Evolutionary conservation across 2,797 vertebrate genomes (phyloP).

Genomic region (Enteromius viviparus): DNA sequence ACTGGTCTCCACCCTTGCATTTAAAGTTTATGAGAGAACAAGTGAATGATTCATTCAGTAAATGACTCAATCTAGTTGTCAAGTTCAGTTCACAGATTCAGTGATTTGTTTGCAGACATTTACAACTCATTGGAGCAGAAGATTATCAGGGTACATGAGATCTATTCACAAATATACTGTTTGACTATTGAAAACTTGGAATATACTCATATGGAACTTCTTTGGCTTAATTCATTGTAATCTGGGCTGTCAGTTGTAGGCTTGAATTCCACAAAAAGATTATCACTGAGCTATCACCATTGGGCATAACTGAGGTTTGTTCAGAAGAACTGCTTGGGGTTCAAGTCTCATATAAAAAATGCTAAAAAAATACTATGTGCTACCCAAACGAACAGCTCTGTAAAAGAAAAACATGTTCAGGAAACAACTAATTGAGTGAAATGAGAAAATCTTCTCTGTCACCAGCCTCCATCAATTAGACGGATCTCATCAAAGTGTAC

Average conservation of each 20-base stretch:
- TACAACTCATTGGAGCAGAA: not conserved
- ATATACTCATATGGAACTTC: not conserved
- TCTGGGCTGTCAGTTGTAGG: not conserved
- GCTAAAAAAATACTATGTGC: no score
- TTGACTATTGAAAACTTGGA: not conserved
- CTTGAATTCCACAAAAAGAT: not conserved
- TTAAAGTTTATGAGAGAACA: not conserved
- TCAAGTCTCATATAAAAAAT: not conserved
- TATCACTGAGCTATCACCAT: not conserved
- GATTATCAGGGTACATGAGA: not conserved
- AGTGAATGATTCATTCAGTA: not conserved
- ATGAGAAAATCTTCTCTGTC: conserved; percentile 27
- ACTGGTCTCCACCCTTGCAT: no score
- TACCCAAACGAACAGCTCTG: not conserved
- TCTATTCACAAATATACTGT: not conserved
- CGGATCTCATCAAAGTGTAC: conserved; percentile 29
- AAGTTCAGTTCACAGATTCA: not conserved
- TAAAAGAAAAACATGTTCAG: not conserved
- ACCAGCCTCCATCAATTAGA: conserved; percentile 30
- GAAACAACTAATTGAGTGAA: conserved; percentile 1
- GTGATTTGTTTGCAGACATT: not conserved
- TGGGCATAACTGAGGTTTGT: not conserved
- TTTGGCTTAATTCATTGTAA: conserved; percentile 4
- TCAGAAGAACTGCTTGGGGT: not conserved
- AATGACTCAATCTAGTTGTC: not conserved